Evolutionary conservation across 2,888 invertebrate species (phyloP).

Genomic region (Nudaria mundana): DNA sequence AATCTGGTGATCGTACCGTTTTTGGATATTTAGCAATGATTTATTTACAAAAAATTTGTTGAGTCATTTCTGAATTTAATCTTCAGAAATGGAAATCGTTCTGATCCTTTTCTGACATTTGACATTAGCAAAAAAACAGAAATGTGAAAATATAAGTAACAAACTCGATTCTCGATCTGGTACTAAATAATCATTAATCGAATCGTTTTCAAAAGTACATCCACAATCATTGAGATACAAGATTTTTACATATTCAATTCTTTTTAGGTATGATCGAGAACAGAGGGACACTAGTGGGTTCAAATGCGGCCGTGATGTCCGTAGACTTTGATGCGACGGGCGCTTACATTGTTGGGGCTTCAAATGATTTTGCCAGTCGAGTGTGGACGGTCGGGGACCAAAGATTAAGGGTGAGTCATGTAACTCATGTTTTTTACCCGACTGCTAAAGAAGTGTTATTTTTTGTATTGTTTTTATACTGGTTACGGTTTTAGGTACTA

Average conservation of each 20-base stretch:
- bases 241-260: background rate
- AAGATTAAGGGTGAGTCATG: slow-evolving; percentile 90
- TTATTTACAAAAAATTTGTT: too few relatives aligned
- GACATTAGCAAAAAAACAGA: too few relatives aligned
- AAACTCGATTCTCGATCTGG: too few relatives aligned
- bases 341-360: slow-evolving; percentile 92
- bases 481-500: too few relatives aligned
- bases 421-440: too few relatives aligned
- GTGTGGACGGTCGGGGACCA: slow-evolving; percentile 97
- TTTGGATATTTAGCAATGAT: too few relatives aligned
- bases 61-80: too few relatives aligned
- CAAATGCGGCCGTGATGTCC: slow-evolving; percentile 97
- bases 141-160: too few relatives aligned
- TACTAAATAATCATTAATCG: too few relatives aligned
- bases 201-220: background rate
- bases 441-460: background rate
- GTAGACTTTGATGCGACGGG: slow-evolving; percentile 97
- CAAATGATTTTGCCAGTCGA: slow-evolving; percentile 97
- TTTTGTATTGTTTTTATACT: background rate
- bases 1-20: too few relatives aligned
- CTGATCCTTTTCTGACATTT: too few relatives aligned
- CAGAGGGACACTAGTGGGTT: slow-evolving; percentile 92
- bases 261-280: slow-evolving; percentile 83
- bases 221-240: background rate
- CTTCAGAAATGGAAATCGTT: too few relatives aligned